phyloP scores from a whole-genome alignment of 2,797 vertebrate species.

The Hylomyscus alleni region DNA sequence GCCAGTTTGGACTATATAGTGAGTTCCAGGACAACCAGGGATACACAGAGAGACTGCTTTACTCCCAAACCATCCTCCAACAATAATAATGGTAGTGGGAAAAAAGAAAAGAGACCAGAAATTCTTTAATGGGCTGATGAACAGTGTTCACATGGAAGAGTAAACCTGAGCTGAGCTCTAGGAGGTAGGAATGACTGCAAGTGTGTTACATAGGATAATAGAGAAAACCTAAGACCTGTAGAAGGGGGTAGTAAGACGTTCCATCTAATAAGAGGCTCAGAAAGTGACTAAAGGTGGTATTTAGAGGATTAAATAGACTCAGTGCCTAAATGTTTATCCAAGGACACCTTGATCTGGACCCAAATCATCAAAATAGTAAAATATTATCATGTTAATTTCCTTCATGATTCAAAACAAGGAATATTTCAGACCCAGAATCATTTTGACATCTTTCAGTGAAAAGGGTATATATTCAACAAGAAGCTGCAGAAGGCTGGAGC shows the following conservation, averaged over 20 bases:
- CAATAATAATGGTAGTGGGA: neutral
- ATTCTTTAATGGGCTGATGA: neutral
- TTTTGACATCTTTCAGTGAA: neutral
- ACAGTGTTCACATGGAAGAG: neutral
- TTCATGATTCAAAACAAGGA: constrained; percentile 1
- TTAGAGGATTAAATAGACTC: neutral
- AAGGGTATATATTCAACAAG: neutral
- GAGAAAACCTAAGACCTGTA: neutral
- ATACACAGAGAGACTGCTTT: neutral
- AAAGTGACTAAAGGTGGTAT: neutral
- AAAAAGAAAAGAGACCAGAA: neutral
- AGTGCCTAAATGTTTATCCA: neutral
- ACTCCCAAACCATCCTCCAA: neutral
- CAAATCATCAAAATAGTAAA: constrained; percentile 29
- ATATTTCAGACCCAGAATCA: neutral
- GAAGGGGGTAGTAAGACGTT: neutral
- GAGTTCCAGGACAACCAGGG: neutral
- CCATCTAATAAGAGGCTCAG: neutral
- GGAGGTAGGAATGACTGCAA: neutral
- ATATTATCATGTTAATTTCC: neutral
- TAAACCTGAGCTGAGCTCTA: neutral
- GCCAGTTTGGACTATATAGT: neutral
- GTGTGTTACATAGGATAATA: neutral
- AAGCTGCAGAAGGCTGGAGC: neutral
- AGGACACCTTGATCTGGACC: neutral